Base-by-base conservation (phyloP, 1,140 invertebrate species). In the Drosophila baimaii region DNA sequence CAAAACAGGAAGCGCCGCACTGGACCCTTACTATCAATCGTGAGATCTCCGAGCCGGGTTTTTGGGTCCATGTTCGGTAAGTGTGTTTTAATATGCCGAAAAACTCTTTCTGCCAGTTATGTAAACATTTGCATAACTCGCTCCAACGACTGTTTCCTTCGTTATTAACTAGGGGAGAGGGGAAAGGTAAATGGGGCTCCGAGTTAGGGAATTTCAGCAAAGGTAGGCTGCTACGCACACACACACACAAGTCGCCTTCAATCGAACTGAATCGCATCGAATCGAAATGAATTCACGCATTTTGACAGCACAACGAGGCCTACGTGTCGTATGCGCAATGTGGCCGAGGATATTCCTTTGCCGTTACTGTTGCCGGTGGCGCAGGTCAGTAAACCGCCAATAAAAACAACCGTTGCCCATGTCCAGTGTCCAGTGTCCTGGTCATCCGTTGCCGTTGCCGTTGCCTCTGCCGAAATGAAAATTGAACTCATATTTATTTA, bases 401-500 rank as follows among this genome's bases (percentile, higher is more conserved):
- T 88, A 88, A 88, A 88, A 88, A 77, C 84, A 88, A 80, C 80
- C 65, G 80, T 83, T 61, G 57, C 78, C 72, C 5, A 7, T 29
- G 27, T 29, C 27, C 51, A 27, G 62, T 63, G 37, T 37, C 31
- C 69, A 57, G 37, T 31, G 35, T 47, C 69, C 58, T 37, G 51
- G 37, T 27, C 43, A 62, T 39, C 58, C 57, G 19, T 13, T 41
- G 12, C 25, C 10, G 12, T 47, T 15, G 29, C 25, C 13, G 2
- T 46, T 29, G 19, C 8, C 21, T 31, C 31, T 77, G 57, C 49
- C 62, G 62, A 82, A 82, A 88, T 88, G 84, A 89, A 88, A 88
- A 88, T 88, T 88, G 84, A 88, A 88, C 84, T 88, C 84, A 89
- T 89, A 89, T 89, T 89, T 88, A 88, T 89, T 89, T 89, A 88